Base-by-base conservation (phyloP, 2,888 invertebrate genomes). In the Heterodera filipjevi region DNA sequence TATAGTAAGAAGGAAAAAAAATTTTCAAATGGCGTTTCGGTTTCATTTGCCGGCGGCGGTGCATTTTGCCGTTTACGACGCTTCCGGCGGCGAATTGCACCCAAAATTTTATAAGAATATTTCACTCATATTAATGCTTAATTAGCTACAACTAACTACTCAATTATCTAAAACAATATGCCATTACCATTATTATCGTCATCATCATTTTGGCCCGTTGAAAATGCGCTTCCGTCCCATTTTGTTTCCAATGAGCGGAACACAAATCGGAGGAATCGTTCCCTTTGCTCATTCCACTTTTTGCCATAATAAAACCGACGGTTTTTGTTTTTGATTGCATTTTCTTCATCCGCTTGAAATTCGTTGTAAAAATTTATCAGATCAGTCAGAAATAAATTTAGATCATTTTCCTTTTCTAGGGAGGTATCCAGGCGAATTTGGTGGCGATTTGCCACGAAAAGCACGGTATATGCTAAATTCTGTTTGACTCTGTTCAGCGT, bases 201-300 rank as follows among this genome's bases (percentile, higher is more conserved):
- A 16, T 0, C 27, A n/a, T 22, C 27, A 2, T n/a, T 59, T 59
- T 59, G 59, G 3, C n/a, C 59, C 6, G n/a, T 59, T 59, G 22
- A 59, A 59, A 27, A 59, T 27, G 59, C n/a, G 59, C n/a, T n/a
- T 59, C 59, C 59, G 59, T 59, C 59, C 59, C 59, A 59, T 27
- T 59, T n/a, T 5, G 27, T 59, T 59, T 59, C n/a, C 22, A 59
- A 22, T n/a, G 59, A 59, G 2, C 27, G n/a, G 3, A 6, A 8
- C n/a, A 59, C 59, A n/a, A 59, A 59, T n/a, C 27, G 59, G 27
- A 59, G 27, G n/a, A 59, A 59, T 5, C 22, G 59, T n/a, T 59
- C 22, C 27, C 59, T 59, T 59, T 27, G 59, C n/a, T 2, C 27
- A 27, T 59, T 22, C 49, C 19, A 5, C 19, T 22, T 59, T 59